These are phyloP conservation scores for Lasioglossum baleicum DNA, from an alignment of 1,140 invertebrate genomes.

Conservation along the genomic window DNA sequence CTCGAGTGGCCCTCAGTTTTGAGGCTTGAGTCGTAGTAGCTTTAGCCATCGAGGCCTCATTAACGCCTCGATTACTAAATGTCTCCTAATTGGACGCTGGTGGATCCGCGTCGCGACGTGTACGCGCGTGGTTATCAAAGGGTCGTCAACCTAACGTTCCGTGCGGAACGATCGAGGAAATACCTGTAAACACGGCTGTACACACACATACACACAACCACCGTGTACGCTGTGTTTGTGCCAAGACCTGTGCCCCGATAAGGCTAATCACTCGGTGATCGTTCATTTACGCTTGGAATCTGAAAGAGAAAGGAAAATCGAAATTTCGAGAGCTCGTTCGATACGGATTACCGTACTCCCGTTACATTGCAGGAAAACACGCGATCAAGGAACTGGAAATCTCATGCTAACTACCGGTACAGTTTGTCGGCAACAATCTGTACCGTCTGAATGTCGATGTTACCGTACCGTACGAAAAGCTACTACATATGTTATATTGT, in stretches of 20 bases:
- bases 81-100: slow-evolving; percentile 54
- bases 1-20: background rate
- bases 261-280: slow-evolving; percentile 12
- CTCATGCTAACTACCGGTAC: background rate
- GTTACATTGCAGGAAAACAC: background rate
- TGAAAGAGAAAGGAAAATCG: slow-evolving; percentile 9
- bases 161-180: slow-evolving; percentile 51
- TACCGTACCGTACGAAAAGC: no score
- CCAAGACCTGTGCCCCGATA: slow-evolving; percentile 21
- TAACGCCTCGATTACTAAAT: slow-evolving; percentile 51
- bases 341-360: background rate
- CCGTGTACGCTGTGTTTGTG: background rate
- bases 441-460: no score
- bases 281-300: background rate
- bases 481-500: no score
- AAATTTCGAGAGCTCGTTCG: background rate
- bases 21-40: background rate
- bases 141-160: slow-evolving; percentile 62
- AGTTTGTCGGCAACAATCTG: background rate
- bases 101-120: slow-evolving; percentile 43
- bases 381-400: background rate
- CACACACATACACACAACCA: background rate
- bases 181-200: slow-evolving; percentile 27
- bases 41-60: slow-evolving; percentile 26
- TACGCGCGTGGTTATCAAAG: slow-evolving; percentile 59